These are phyloP conservation scores for Procapra przewalskii DNA, from an alignment of 2,113 vertebrate genomes.

Conservation along the genomic window DNA sequence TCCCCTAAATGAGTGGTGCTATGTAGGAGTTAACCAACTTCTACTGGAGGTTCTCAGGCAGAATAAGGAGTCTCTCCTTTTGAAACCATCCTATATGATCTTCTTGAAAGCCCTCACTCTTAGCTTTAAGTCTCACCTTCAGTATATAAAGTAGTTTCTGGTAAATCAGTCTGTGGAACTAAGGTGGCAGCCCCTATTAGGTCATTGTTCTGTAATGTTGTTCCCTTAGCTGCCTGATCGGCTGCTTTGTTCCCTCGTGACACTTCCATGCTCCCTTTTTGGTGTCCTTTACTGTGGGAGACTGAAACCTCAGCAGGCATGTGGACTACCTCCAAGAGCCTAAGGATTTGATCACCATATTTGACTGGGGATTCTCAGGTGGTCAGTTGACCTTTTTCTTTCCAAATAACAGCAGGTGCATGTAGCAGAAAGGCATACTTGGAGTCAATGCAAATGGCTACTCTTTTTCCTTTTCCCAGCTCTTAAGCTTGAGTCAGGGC, in stretches of 20 bases:
- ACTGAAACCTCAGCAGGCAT: neutral
- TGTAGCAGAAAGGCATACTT: neutral
- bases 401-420: neutral
- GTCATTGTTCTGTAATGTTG: neutral
- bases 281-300: neutral
- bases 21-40: neutral
- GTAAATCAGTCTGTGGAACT: neutral
- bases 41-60: neutral
- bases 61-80: neutral
- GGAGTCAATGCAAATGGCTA: neutral
- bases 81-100: neutral
- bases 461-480: neutral
- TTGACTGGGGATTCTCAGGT: neutral
- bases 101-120: neutral
- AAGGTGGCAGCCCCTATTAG: neutral
- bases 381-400: neutral
- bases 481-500: neutral
- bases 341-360: neutral
- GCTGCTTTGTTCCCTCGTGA: accelerated
- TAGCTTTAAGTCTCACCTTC: neutral
- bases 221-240: neutral
- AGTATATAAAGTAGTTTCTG: neutral
- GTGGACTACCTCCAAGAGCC: neutral
- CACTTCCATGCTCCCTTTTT: neutral
- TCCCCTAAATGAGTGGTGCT: neutral